Evolutionary conservation across 1,140 invertebrate species (phyloP), one percentile per base, ranked within the genome.

Genomic region (Antheraea pernyi): DNA sequence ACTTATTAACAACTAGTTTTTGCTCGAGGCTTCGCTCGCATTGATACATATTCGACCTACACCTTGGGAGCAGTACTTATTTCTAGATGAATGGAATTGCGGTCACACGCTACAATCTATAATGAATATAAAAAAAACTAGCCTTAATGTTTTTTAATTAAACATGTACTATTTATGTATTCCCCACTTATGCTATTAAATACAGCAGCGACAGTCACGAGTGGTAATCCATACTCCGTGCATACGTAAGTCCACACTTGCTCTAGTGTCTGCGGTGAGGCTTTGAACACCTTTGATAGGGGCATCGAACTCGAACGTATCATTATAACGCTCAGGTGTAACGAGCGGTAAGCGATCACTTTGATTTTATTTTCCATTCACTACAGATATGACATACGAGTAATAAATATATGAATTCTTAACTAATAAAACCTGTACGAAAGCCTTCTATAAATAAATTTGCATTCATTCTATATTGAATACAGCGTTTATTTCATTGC

Each of bases 201-300:
- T 53, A 53, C 4, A 0, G 13, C 46, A 53, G 13, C 46, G 46
- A n/a, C 16, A 11, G 9, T 53, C 11, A 53, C 11, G 46, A 53
- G 13, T 53, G 16, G 6, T 6, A 53, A 53, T 53, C 9, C 46
- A 53, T 53, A 53, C 16, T 53, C 13, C 19, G 30, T 22, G 60
- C 30, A 61, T 22, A 53, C 46, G 6, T 53, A 53, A 53, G 46
- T 53, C 46, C 46, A 53, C 46, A 53, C 46, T 53, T n/a, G 13
- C 16, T 16, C 46, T 61, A 64, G 13, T 37, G 62, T 39, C 30
- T 39, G 62, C 66, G 48, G 65, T 66, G 53, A 46, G 37, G 62
- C 71, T 72, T 72, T 72, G 71, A 72, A 68, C 70, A 63, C 67
- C 61, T 53, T 62, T 64, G 66, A 65, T 65, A 65, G 42, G 71